Base-by-base conservation (phyloP, 2,888 invertebrate species). In the Eupithecia insigniata region DNA sequence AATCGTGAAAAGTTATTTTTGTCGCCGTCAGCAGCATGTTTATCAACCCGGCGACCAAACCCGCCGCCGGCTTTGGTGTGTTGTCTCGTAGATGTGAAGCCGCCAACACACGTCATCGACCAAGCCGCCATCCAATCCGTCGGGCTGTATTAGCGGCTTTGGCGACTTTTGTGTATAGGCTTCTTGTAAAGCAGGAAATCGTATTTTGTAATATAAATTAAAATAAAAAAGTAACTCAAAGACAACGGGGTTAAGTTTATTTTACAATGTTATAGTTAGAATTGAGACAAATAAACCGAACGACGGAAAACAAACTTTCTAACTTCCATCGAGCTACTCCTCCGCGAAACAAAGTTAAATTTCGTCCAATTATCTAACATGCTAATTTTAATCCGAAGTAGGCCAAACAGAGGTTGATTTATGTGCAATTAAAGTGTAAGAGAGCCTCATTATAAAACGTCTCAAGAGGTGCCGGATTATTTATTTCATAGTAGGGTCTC, bases 311-410 rank as follows among this genome's bases (percentile, higher is more conserved):
- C 66, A 68, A 71, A 70, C 66, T 74, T 70, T 39, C 46, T 65
- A 73, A 76, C 72, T 71, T 69, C 66, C 71, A 71, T 64, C 66
- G 72, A 39, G 66, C 62, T 71, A 67, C 61, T 69, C 72, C 64
- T 46, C 66, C 18, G 61, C 43, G 46, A 68, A 74, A 66, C 62
- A 70, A 70, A 77, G 67, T 68, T 64, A 55, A 72, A 61, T 67
- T 65, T 39, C 18, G 69, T 39, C 69, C 74, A 74, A 74, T 74
- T 74, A 74, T 74, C 71, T 71, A 72, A 75, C 70, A 73, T 73
- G 72, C 73, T 75, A 77, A 77, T 77, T 77, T 72, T 75, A 75
- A 75, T 73, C 70, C 70, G 39, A 77, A 77, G 67, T 72, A 62
- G 73, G 70, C 61, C 71, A 69, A 72, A 67, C 73, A 68, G 67